Conservation (phyloP, 2,113 vertebrate species). For the Stictonetta naevosa region DNA sequence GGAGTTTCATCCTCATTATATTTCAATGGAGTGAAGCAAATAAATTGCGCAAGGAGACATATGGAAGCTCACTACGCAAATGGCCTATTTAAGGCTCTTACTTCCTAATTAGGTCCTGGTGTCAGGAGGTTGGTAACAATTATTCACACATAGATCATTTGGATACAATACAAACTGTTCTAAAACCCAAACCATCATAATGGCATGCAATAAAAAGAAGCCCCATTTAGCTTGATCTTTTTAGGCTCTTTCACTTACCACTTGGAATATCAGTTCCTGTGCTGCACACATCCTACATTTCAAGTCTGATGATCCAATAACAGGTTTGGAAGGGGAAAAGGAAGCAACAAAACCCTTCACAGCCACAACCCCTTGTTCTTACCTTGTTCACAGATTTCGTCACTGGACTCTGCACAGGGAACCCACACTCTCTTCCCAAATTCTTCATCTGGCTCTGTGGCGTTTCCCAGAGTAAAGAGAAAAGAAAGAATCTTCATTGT, state of each 20-base stretch:
- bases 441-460: conserved; percentile 57
- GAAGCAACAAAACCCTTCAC: background rate
- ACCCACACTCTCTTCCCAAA: conserved; percentile 63
- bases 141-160: conserved; percentile 45
- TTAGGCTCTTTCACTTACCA: background rate
- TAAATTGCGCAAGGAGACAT: conserved; percentile 56
- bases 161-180: conserved; percentile 18
- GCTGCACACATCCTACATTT: background rate
- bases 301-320: background rate
- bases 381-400: conserved; percentile 59
- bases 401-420: conserved; percentile 56
- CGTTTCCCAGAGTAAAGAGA: conserved; percentile 29
- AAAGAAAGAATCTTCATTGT: conserved; percentile 45
- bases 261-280: background rate
- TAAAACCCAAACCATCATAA: conserved; percentile 16
- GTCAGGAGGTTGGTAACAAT: conserved; percentile 57
- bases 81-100: conserved; percentile 52
- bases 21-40: conserved; percentile 58
- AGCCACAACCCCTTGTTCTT: background rate
- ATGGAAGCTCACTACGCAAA: conserved; percentile 32
- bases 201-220: background rate
- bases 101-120: conserved; percentile 53
- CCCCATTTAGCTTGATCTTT: background rate
- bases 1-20: conserved; percentile 41
- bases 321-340: background rate